Conservation (phyloP, 2,888 invertebrate genomes). For the Chaetogeoica ovagalla region DNA sequence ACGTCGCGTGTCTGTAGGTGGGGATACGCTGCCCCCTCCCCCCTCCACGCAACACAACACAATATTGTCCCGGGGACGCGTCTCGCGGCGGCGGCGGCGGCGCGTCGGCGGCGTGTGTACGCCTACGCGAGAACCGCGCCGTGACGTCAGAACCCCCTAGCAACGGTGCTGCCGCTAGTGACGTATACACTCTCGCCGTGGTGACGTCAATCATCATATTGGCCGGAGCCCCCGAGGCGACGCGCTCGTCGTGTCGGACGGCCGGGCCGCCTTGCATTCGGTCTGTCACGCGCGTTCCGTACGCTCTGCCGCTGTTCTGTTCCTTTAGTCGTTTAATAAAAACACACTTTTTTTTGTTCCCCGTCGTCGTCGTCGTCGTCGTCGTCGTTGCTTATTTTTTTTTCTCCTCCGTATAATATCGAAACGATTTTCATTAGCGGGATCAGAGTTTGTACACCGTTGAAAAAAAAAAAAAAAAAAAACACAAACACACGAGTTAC, state of each 20-base stretch:
- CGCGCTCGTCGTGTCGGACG: conserved; percentile 34
- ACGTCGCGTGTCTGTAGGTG: too few relatives aligned
- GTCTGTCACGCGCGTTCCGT: conserved; percentile 50
- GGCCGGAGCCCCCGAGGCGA: conserved; percentile 43
- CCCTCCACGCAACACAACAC: background rate
- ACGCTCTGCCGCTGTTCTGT: conserved; percentile 45
- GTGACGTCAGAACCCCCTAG: conserved; percentile 52
- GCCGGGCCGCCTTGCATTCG: conserved; percentile 47
- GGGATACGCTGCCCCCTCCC: background rate
- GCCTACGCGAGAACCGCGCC: conserved; percentile 42
- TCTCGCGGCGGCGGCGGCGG: conserved; percentile 1
- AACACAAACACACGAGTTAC: too few relatives aligned
- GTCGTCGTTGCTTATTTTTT: background rate
- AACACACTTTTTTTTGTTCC: background rate
- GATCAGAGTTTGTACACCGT: too few relatives aligned
- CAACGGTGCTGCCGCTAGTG: conserved; percentile 49
- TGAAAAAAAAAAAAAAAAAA: too few relatives aligned
- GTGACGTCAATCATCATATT: conserved; percentile 53
- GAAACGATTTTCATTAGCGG: too few relatives aligned
- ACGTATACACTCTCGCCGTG: conserved; percentile 11
- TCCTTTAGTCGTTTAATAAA: conserved; percentile 38
- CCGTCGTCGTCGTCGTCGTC: background rate
- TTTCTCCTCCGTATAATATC: too few relatives aligned
- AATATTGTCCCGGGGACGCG: background rate
- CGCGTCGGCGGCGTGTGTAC: conserved; percentile 5